Conservation (phyloP, 1,140 invertebrate genomes). For the Saccostrea cuccullata region DNA sequence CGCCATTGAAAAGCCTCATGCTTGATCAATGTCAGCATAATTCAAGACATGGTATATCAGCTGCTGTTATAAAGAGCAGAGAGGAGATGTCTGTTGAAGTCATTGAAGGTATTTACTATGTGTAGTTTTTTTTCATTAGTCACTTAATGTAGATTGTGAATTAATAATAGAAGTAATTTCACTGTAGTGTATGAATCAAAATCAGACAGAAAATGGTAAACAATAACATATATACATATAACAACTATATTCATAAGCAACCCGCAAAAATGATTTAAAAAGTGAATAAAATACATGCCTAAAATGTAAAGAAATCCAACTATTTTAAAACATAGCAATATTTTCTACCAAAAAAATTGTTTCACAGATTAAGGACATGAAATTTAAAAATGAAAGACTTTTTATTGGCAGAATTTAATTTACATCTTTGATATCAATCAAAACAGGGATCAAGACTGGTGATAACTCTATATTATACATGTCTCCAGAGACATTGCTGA, state of each 20-base stretch:
- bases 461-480: background rate
- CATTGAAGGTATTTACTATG: background rate
- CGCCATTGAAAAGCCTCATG: background rate
- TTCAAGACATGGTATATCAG: background rate
- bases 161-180: too few relatives aligned
- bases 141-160: background rate
- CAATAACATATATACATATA: too few relatives aligned
- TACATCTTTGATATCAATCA: background rate
- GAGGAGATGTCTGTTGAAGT: background rate
- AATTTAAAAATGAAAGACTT: background rate
- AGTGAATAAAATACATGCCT: too few relatives aligned
- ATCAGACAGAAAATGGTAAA: too few relatives aligned
- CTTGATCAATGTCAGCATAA: background rate
- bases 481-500: conserved; percentile 27
- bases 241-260: too few relatives aligned
- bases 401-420: background rate
- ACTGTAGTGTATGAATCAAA: too few relatives aligned
- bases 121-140: background rate
- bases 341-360: too few relatives aligned
- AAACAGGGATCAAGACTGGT: conserved; percentile 21
- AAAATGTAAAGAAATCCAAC: too few relatives aligned
- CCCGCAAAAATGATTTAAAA: too few relatives aligned
- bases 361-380: background rate
- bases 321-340: too few relatives aligned
- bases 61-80: background rate